Base-by-base conservation (phyloP, 2,113 vertebrate species). In the Elachura formosa region DNA sequence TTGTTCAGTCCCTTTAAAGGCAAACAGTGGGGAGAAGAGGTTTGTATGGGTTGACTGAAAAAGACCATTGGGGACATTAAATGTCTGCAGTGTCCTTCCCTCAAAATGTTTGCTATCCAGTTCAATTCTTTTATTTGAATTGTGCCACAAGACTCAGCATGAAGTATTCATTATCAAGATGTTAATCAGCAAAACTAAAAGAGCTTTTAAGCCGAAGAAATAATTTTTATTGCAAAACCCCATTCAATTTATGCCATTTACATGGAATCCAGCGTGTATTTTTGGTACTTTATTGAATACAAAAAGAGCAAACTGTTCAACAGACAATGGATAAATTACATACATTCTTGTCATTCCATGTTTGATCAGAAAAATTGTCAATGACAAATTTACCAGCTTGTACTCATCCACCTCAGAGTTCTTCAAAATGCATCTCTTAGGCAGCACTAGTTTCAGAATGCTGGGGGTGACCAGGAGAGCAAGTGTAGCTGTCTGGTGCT, bases 341-440 rank as follows among this genome's bases (percentile, higher is more conserved):
- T 77, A 76, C 49, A 7, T 80, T 52, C 16, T 68, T 85, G 34
- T 64, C 6, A 13, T 23, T 73, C 12, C 1, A 6, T 11, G 11
- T 56, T 82, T 75, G 13, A 5, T 51, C 19, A 59, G 25, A 83
- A 84, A 67, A 17, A 15, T 14, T 51, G 17, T 51, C 10, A 13
- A 1, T 64, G 25, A 52, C 38, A 64, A 59, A 59, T 40, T 48
- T 85, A 3, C 36, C 9, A 24, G 23, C 19, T 76, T 69, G 11
- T 73, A 23, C 58, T 88, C 28, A 48, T 15, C 33, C 19, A 31
- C n/a, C 43, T 69, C 11, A 34, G 66, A 63, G 31, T 23, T 28
- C 26, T 71, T 87, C 29, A 69, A 28, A 59, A 28, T 25, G 2
- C 0, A 7, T 23, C 9, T 84, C 14, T 51, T 0, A 0, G 40